Conservation (phyloP, 2,797 vertebrate genomes). For the Spheniscus humboldti region DNA sequence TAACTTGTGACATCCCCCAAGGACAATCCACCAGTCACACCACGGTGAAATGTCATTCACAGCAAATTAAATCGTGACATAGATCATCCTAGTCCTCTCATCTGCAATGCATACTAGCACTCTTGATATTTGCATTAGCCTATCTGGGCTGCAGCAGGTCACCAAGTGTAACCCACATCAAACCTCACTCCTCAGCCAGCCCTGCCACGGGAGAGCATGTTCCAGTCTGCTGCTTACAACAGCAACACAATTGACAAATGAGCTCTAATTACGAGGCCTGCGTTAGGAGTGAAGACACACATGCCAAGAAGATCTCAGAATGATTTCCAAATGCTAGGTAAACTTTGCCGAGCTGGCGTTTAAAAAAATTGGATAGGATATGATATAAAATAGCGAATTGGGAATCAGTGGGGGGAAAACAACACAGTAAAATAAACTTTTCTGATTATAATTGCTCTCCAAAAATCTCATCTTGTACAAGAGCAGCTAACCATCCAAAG, state of each 20-base stretch:
- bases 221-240: background rate
- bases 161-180: background rate
- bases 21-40: constrained; percentile 35
- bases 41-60: background rate
- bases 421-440: background rate
- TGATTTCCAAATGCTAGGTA: background rate
- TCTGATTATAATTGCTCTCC: constrained; percentile 6
- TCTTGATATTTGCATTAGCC: background rate
- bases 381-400: background rate
- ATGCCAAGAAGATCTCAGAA: background rate
- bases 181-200: background rate
- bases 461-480: background rate
- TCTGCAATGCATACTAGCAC: background rate
- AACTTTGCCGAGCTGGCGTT: background rate
- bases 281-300: background rate
- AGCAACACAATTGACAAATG: background rate
- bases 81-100: background rate
- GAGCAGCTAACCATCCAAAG: constrained; percentile 8
- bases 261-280: background rate
- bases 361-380: background rate
- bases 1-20: constrained; percentile 15
- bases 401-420: background rate
- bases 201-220: background rate
- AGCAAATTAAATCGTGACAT: background rate
- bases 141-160: background rate